Percentiles rank a stretch among this genome's conserved stretches.
Evolutionary conservation across 1,140 invertebrate species (phyloP).

Genomic region (Aphelenchoides avenae): DNA sequence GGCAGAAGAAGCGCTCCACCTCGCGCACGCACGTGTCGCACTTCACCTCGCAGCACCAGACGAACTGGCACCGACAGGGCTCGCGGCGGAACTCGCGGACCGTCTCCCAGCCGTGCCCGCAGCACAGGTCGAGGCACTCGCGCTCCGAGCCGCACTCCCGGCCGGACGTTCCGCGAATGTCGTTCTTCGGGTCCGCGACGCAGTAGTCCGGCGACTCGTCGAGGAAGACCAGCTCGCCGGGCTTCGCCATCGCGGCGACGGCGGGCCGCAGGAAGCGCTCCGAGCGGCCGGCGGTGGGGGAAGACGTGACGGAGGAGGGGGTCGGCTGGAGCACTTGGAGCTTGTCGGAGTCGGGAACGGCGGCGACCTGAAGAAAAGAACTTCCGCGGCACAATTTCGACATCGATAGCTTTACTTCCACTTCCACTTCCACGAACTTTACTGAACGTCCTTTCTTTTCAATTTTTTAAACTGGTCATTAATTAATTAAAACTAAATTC

Average conservation of each 20-base stretch:
- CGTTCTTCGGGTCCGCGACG: not conserved
- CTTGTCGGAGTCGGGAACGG: too few relatives aligned
- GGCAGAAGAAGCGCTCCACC: conserved; percentile 17
- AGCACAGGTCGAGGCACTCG: not conserved
- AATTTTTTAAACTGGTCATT: too few relatives aligned
- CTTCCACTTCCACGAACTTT: too few relatives aligned
- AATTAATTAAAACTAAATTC: too few relatives aligned
- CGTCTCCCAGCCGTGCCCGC: not conserved
- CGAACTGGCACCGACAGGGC: conserved; percentile 11
- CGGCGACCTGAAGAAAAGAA: too few relatives aligned
- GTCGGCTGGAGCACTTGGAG: too few relatives aligned
- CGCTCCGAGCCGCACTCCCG: not conserved
- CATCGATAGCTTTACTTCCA: too few relatives aligned
- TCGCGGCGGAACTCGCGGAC: not conserved
- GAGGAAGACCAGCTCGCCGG: not conserved
- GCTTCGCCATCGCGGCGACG: not conserved
- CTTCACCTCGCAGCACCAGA: conserved; percentile 19
- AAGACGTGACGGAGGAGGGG: too few relatives aligned
- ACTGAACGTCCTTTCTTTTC: too few relatives aligned
- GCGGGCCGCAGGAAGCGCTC: not conserved
- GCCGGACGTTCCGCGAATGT: not conserved
- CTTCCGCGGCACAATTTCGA: too few relatives aligned
- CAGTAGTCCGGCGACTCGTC: not conserved
- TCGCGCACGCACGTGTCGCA: conserved; percentile 15
- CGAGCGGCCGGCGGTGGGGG: not conserved